Evolutionary conservation across 2,113 vertebrate species (phyloP).

Genomic region (Hippocampus barbouri): DNA sequence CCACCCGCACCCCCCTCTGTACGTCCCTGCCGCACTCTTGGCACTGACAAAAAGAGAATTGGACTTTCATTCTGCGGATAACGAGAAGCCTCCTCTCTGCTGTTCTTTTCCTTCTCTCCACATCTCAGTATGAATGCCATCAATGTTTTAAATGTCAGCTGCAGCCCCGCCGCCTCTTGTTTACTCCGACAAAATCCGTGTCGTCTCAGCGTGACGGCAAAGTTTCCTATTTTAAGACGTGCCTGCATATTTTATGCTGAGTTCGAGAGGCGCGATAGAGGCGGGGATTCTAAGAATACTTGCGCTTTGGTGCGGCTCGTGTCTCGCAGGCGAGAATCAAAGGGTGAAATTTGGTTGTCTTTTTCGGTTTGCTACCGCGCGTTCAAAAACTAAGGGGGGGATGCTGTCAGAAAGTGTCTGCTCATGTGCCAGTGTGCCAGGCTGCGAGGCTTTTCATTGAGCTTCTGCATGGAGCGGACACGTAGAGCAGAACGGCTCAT

Average conservation of each 20-base stretch:
- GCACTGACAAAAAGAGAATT: slow-evolving; percentile 19
- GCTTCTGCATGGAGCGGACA: slow-evolving; percentile 16
- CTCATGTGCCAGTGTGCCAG: slow-evolving; percentile 7
- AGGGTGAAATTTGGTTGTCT: slow-evolving; percentile 13
- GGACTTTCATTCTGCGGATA: slow-evolving; percentile 30
- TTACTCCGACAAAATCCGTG: slow-evolving; percentile 39
- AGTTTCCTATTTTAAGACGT: slow-evolving; percentile 55
- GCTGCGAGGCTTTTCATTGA: slow-evolving; percentile 5
- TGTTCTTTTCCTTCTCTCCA: not conserved
- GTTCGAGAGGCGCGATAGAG: slow-evolving; percentile 44
- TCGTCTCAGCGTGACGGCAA: slow-evolving; percentile 38
- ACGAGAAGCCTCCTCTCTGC: slow-evolving; percentile 27
- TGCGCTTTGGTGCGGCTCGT: slow-evolving; percentile 44
- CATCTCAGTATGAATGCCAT: slow-evolving; percentile 28
- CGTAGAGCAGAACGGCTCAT: slow-evolving; percentile 7
- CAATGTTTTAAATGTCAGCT: slow-evolving; percentile 45
- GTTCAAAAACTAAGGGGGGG: slow-evolving; percentile 23
- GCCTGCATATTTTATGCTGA: slow-evolving; percentile 60
- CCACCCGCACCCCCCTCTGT: slow-evolving; percentile 12
- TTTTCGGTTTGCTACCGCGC: slow-evolving; percentile 11
- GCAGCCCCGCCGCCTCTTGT: slow-evolving; percentile 41
- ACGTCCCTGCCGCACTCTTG: slow-evolving; percentile 27
- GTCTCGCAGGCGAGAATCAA: slow-evolving; percentile 33
- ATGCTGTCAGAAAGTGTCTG: slow-evolving; percentile 17
- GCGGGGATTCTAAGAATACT: slow-evolving; percentile 64